Conservation (phyloP, 2,113 vertebrate species). For the Polyodon spathula region DNA sequence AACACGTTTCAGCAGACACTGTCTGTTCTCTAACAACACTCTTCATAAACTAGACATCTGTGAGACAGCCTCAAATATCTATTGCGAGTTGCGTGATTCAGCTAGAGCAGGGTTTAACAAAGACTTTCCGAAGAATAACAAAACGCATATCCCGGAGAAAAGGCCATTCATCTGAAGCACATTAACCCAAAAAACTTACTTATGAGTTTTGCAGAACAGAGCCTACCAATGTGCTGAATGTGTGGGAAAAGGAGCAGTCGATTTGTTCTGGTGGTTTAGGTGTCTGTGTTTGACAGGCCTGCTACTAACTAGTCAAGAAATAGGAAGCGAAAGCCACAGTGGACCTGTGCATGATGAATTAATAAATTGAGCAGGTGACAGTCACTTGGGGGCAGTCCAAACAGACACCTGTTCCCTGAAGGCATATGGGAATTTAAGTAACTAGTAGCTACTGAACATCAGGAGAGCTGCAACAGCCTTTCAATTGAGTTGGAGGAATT, state of each 20-base stretch:
- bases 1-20: not conserved
- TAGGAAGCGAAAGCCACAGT: conserved; percentile 13
- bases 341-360: conserved; percentile 1
- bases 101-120: conserved; percentile 27
- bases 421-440: no score
- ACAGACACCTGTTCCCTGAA: not conserved
- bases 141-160: conserved; percentile 17
- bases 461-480: no score
- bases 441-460: no score
- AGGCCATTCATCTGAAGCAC: conserved; percentile 12
- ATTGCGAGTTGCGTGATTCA: not conserved
- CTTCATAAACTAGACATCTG: conserved; percentile 1
- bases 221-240: conserved; percentile 12
- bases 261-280: conserved; percentile 23
- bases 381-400: conserved; percentile 16
- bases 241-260: conserved; percentile 15
- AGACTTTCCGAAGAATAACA: conserved; percentile 29
- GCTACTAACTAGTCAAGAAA: conserved; percentile 9
- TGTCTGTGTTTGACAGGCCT: conserved; percentile 12
- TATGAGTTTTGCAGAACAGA: conserved; percentile 7
- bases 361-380: conserved; percentile 18
- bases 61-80: conserved; percentile 1
- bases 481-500: no score
- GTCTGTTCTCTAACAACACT: not conserved
- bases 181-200: conserved; percentile 13